Evolutionary conservation across 2,888 invertebrate species (phyloP).

Genomic region (Selenia dentaria): DNA sequence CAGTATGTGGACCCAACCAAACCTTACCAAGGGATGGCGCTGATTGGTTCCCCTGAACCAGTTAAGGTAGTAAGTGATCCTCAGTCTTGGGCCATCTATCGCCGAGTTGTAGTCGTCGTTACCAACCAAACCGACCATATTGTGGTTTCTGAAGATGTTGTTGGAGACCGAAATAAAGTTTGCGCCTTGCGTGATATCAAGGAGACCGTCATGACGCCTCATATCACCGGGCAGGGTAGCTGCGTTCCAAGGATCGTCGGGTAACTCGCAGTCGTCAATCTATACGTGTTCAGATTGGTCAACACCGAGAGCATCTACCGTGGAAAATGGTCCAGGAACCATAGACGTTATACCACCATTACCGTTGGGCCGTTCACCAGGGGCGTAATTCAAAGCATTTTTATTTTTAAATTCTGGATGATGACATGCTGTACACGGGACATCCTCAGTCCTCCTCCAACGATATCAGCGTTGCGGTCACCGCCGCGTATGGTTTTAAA

Average conservation of each 20-base stretch:
- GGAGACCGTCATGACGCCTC: conserved; percentile 28
- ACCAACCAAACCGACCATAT: conserved; percentile 23
- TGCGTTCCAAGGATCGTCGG: conserved; percentile 28
- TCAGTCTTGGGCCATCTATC: conserved; percentile 18
- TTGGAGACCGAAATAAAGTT: conserved; percentile 23
- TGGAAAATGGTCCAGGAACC: conserved; percentile 3
- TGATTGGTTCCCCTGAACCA: conserved; percentile 26
- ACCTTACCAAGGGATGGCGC: conserved; percentile 26
- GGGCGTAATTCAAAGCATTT: conserved; percentile 2
- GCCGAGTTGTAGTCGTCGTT: conserved; percentile 14
- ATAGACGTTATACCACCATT: conserved; percentile 11
- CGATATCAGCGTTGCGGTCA: neutral
- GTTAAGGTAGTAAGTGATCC: conserved; percentile 21
- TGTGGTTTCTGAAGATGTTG: conserved; percentile 29
- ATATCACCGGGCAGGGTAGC: neutral
- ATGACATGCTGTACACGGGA: neutral
- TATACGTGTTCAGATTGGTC: neutral
- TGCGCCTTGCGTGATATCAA: conserved; percentile 19
- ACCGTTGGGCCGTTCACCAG: conserved; percentile 18
- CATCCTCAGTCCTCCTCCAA: neutral
- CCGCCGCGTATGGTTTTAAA: neutral
- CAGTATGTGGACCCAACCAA: conserved; percentile 24
- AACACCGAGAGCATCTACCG: neutral
- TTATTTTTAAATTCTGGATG: neutral
- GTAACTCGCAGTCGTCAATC: conserved; percentile 24